These are phyloP conservation scores for Melanophora roralis DNA, from an alignment of 2,888 invertebrate species.

Conservation along the genomic window DNA sequence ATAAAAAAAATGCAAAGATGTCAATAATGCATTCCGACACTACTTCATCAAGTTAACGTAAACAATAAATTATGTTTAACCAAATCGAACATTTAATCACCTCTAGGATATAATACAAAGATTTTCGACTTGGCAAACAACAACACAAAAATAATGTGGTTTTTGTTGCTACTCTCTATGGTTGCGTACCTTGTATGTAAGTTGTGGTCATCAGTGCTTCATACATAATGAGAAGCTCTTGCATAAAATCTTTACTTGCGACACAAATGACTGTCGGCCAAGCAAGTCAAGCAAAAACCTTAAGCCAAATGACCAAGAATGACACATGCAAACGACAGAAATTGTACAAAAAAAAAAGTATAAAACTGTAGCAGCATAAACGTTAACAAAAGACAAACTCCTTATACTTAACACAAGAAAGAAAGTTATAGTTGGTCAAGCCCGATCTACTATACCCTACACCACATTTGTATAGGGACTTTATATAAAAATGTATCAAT, in stretches of 20 bases:
- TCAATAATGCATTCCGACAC: slow-evolving; percentile 66
- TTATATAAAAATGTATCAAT: too few relatives aligned
- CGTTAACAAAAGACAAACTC: background rate
- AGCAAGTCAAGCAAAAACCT: background rate
- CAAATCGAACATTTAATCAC: slow-evolving; percentile 63
- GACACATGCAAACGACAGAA: slow-evolving; percentile 56
- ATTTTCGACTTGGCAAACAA: slow-evolving; percentile 34
- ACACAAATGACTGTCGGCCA: slow-evolving; percentile 21
- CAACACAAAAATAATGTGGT: slow-evolving; percentile 35
- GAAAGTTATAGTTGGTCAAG: too few relatives aligned
- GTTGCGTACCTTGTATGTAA: background rate
- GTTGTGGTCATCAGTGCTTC: slow-evolving; percentile 22
- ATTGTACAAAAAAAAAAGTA: slow-evolving; percentile 15
- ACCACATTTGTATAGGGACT: too few relatives aligned
- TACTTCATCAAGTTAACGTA: slow-evolving; percentile 68
- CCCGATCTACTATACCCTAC: too few relatives aligned
- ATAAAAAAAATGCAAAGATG: slow-evolving; percentile 57
- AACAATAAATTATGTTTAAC: slow-evolving; percentile 76
- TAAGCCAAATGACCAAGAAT: slow-evolving; percentile 17
- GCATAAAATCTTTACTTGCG: slow-evolving; percentile 33
- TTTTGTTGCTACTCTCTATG: slow-evolving; percentile 33
- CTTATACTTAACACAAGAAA: slow-evolving; percentile 21
- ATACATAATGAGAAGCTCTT: slow-evolving; percentile 54
- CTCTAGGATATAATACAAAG: slow-evolving; percentile 30
- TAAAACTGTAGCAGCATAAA: background rate